These are phyloP conservation scores for Cephalopholis sonnerati DNA, from an alignment of 2,113 vertebrate species.

Conservation along the genomic window DNA sequence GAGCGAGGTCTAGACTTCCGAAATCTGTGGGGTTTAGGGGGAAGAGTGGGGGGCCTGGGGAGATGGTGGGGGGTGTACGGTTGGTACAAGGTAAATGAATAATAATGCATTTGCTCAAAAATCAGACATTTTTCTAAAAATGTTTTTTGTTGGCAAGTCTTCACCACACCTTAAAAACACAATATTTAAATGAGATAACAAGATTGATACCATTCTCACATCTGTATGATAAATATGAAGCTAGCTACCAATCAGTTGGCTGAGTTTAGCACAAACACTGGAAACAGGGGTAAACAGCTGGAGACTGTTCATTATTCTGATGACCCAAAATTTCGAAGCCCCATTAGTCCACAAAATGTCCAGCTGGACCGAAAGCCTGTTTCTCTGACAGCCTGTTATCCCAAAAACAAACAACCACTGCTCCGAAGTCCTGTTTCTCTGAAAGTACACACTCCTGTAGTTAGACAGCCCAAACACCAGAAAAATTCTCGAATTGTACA, in stretches of 20 bases:
- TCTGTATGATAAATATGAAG: neutral
- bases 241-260: neutral
- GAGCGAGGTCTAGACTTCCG: constrained; percentile 96
- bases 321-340: no score
- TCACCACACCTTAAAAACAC: neutral
- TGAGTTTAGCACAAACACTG: neutral
- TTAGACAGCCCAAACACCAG: no score
- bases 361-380: no score
- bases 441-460: no score
- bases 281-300: neutral
- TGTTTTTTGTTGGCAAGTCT: neutral
- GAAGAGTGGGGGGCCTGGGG: constrained; percentile 96
- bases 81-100: constrained; percentile 84
- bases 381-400: no score
- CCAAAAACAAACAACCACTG: no score
- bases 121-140: neutral
- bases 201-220: neutral
- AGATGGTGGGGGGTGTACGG: constrained; percentile 79
- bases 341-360: no score
- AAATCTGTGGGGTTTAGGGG: constrained; percentile 98
- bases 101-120: constrained; percentile 71
- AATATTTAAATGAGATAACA: neutral
- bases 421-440: no score
- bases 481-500: no score
- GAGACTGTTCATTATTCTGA: no score